Conservation (phyloP, 1,140 invertebrate species). For the Drosophila carrolli region DNA sequence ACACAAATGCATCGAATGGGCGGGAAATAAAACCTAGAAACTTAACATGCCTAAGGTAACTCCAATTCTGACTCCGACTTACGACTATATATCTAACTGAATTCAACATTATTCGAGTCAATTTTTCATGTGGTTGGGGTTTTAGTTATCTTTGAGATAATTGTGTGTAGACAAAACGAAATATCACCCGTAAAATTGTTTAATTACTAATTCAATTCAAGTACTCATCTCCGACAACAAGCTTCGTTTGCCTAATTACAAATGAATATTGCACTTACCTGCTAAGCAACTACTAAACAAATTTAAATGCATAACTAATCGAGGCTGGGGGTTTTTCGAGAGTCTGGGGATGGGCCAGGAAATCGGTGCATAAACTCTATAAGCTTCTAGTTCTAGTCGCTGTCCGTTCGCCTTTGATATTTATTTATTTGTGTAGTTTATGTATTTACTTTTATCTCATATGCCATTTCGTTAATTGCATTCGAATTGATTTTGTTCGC, state of each 20-base stretch:
- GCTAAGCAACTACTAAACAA: conserved; percentile 65
- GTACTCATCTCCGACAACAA: conserved; percentile 26
- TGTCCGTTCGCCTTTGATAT: conserved; percentile 31
- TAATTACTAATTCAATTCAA: conserved; percentile 67
- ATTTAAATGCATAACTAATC: conserved; percentile 59
- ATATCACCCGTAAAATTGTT: conserved; percentile 79
- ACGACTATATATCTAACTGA: conserved; percentile 30
- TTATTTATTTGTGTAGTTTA: conserved; percentile 26
- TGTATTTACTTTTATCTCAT: conserved; percentile 14
- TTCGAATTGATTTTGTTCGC: conserved; percentile 34
- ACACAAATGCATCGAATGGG: conserved; percentile 33
- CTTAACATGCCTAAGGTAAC: conserved; percentile 30
- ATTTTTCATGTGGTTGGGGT: conserved; percentile 21
- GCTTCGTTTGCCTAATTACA: conserved; percentile 62
- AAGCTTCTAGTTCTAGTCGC: conserved; percentile 19
- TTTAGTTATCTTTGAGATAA: conserved; percentile 62
- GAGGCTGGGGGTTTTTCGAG: conserved; percentile 4
- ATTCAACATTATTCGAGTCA: conserved; percentile 9
- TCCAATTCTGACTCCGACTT: conserved; percentile 14
- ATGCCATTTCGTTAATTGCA: conserved; percentile 47
- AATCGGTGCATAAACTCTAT: conserved; percentile 37
- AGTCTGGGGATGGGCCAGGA: conserved; percentile 21
- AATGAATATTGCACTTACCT: conserved; percentile 70
- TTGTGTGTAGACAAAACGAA: conserved; percentile 66
- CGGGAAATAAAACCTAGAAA: conserved; percentile 29